A percentile compares a stretch with the other conserved stretches of the same genome.
These are phyloP conservation scores for Muscicapa adusta DNA, from an alignment of 2,113 vertebrate species.

Conservation along the genomic window DNA sequence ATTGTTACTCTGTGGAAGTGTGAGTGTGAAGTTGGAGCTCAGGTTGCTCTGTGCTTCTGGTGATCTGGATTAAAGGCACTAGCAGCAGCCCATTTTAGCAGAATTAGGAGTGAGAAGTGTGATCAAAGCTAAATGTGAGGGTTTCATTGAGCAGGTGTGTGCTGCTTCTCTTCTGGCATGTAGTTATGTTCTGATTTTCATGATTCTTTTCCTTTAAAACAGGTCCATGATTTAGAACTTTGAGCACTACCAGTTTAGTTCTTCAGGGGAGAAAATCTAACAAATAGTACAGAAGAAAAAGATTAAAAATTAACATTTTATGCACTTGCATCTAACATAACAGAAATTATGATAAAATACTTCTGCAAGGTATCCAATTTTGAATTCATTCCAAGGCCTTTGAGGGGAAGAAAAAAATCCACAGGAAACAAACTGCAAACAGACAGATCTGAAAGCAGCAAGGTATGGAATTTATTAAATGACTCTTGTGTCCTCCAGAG, in stretches of 20 bases:
- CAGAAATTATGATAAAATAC: neutral
- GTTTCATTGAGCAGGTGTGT: neutral
- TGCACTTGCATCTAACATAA: neutral
- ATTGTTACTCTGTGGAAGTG: neutral
- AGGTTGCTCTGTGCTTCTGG: neutral
- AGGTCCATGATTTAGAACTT: neutral
- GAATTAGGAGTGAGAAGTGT: neutral
- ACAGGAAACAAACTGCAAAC: neutral
- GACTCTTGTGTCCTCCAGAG: neutral
- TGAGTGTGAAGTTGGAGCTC: neutral
- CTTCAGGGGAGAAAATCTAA: neutral
- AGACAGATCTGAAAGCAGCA: neutral
- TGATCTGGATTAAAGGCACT: neutral
- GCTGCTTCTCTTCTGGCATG: neutral
- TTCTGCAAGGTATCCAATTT: neutral
- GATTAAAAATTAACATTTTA: neutral
- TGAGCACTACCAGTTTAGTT: neutral
- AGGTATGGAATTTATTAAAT: neutral
- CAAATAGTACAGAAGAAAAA: neutral
- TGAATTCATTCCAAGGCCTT: neutral
- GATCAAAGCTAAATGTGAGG: neutral
- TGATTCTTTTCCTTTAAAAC: neutral
- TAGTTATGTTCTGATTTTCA: neutral
- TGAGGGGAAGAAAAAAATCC: neutral
- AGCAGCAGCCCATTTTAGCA: neutral